Base-by-base conservation (phyloP, 2,797 vertebrate genomes). In the Anolis apletophallus region DNA sequence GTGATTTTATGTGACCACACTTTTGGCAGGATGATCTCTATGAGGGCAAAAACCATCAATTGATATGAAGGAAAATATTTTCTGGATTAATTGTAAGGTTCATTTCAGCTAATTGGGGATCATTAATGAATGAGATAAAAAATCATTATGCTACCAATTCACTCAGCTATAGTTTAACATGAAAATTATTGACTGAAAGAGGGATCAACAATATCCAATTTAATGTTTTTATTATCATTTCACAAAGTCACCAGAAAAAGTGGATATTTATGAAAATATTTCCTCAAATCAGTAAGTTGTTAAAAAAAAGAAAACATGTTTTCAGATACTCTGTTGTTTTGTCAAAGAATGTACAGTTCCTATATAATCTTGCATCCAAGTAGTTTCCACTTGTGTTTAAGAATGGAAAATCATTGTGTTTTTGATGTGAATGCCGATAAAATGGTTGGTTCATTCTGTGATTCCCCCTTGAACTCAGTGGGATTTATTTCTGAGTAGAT, bases 391-490 rank as follows among this genome's bases (percentile, higher is more conserved):
- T 57, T 76, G 50, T 13, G 29, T 71, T 68, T 69, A 69, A 9
- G 21, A 82, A 32, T 12, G 55, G 29, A 54, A 50, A n/a, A 26
- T 21, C 61, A 69, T 55, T 36, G 12, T 46, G 12, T 74, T 32
- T 87, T 0, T 81, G 17, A 87, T 89, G 90, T 88, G 19, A 23
- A 40, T 85, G 26, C 11, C 46, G 67, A 26, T 32, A 79, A 68
- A 19, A 29, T 6, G 52, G 67, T 67, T 50, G 26, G 50, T 81
- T 54, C 10, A 52, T 17, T 19, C 5, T 54, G 26, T 73, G 10
- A 11, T 26, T 19, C 17, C 34, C 16, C 26, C 29, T 32, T 74
- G 81, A 46, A 6, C 7, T 68, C 23, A 46, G 3, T 73, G 19
- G 16, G 71, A 12, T 3, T 54, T 73, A 16, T 26, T 83, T 74